Base-by-base conservation (phyloP, 2,797 vertebrate genomes). In the Parambassis ranga region DNA sequence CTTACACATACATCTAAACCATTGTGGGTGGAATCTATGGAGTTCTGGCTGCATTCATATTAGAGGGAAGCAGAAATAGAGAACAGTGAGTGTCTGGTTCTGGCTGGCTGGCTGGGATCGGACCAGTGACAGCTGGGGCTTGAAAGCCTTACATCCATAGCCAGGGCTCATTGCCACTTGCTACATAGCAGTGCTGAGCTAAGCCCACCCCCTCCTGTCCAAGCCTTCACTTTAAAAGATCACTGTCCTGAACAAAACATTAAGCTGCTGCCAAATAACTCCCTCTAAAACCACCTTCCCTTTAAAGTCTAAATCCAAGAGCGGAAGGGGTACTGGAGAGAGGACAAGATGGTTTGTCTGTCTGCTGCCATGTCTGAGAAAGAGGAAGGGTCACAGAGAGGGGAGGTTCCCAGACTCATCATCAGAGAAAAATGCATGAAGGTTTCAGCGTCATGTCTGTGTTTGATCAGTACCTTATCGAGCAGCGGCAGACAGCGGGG, bases 401-500 rank as follows among this genome's bases (percentile, higher is more conserved):
- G 58, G 44, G 47, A 35, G 71, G 51, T 74, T 84, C 72, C 76
- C 73, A 71, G 47, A 71, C 44, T 9, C 14, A 53, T 22, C 35
- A 24, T n/a, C 27, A 4, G 1, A 14, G 7, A 50, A 31, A 39
- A 73, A 14, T 33, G 31, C 19, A 19, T 26, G 48, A 43, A 31
- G 43, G 33, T 5, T 5, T 47, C 14, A 28, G 7, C 4, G 19
- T 20, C 9, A n/a, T 8, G 22, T 57, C 1, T 38, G 58, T n/a
- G 37, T 24, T 38, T 9, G 32, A 56, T 7, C 22, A 7, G 10
- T 91, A 98, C 97, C 95, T 98, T 98, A 56, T 94, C 94, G 51
- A 94, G 93, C 90, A 99, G 91, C 0, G 96, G 94, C 67, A 94
- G 90, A 77, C 97, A 99, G 47, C 92, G 95, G 32, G 90, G 93